phyloP scores from a whole-genome alignment of 2,888 invertebrate species.

The Polietes domitor region DNA sequence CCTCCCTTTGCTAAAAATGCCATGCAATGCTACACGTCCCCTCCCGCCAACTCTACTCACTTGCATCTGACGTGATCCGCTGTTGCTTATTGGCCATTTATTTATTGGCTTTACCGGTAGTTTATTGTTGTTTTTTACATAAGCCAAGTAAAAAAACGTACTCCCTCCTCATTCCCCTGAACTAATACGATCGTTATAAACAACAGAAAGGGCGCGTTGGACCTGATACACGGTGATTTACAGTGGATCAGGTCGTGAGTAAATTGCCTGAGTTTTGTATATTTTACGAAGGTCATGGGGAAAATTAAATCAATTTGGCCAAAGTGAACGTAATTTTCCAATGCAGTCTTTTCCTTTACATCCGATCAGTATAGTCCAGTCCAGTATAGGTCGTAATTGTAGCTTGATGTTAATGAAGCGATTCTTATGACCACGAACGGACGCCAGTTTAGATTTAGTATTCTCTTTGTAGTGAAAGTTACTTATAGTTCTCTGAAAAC shows the following conservation, averaged over 20 bases:
- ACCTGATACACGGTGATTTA: conserved; percentile 9
- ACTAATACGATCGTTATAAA: neutral
- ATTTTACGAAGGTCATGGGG: neutral
- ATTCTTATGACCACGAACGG: too few species aligned
- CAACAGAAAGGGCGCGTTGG: conserved; percentile 54
- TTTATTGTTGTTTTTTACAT: neutral
- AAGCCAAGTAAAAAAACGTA: neutral
- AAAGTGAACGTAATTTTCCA: too few species aligned
- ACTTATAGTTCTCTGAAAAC: too few species aligned
- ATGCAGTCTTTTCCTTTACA: too few species aligned
- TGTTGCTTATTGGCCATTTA: neutral
- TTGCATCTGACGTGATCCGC: neutral
- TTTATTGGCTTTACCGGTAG: neutral
- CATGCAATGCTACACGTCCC: neutral
- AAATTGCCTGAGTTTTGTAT: too few species aligned
- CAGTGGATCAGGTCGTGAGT: neutral
- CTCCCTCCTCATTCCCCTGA: neutral
- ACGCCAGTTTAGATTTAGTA: too few species aligned
- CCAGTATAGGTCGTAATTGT: too few species aligned
- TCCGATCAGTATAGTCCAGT: too few species aligned
- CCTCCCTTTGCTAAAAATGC: neutral
- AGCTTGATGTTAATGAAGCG: too few species aligned
- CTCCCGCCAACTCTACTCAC: neutral
- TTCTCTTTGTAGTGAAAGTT: too few species aligned
- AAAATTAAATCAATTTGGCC: too few species aligned